phyloP scores from a whole-genome alignment of 2,797 vertebrate genomes.

The Glyptemys insculpta region DNA sequence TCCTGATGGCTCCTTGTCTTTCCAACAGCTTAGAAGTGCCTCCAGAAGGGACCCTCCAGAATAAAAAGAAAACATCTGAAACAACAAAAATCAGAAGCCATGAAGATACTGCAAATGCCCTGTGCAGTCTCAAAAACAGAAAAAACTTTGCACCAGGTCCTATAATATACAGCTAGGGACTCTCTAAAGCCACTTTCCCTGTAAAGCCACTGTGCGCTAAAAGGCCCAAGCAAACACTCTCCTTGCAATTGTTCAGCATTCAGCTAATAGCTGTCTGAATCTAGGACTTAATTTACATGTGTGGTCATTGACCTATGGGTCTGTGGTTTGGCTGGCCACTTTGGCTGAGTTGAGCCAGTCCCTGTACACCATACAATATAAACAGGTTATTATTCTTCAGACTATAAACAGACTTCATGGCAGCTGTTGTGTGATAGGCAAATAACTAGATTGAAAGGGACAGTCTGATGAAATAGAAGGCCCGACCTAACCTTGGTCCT shows the following conservation, averaged over 20 bases:
- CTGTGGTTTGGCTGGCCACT: neutral
- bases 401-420: neutral
- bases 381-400: fast-evolving
- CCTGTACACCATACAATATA: fast-evolving
- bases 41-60: neutral
- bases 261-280: no score
- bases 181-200: neutral
- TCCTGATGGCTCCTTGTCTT: neutral
- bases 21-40: neutral
- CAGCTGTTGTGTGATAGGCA: fast-evolving
- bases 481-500: neutral
- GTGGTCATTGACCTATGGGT: neutral
- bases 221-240: no score
- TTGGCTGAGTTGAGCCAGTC: neutral
- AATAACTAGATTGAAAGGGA: neutral
- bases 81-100: neutral
- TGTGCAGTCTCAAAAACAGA: neutral
- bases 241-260: neutral
- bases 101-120: neutral
- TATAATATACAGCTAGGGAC: neutral
- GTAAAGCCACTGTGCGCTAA: no score
- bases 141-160: neutral
- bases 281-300: neutral
- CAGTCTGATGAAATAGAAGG: neutral
- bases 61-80: neutral